Evolutionary conservation across 1,140 invertebrate genomes (phyloP), one percentile per base, ranked within the genome.

Genomic region (Mercenaria mercenaria): DNA sequence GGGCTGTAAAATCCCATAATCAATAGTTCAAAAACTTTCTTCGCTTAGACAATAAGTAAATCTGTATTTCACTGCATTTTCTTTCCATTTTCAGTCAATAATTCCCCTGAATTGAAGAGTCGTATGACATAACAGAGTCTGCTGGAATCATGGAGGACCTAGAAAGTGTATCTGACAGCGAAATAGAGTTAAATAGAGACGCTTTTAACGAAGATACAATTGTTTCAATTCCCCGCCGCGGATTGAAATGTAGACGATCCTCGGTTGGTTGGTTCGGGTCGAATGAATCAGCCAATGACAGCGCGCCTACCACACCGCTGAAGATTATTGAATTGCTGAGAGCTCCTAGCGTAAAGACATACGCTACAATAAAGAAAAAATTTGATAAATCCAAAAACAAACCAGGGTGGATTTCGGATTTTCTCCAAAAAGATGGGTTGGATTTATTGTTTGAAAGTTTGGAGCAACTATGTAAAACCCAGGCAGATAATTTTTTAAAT

Each of bases 401-500:
- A 56, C 87, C 87, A 43, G 87, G 69, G 10, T 89, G 87, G 87
- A 81, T 89, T 81, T 82, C 76, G 47, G 64, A 89, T 26, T 89
- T 89, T 89, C 61, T 89, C n/a, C 39, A 89, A 59, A 81, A 89
- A 13, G 87, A 89, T 82, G 87, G 87, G n/a, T 89, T 89, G 79
- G 87, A 89, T 52, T 81, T 89, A 81, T 43, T 89, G 32, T 89
- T 89, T 52, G 87, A 89, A 34, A 89, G 87, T 89, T 82, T 89
- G 87, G 79, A 89, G 47, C 87, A 89, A 52, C 59, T 89, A 72
- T 89, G 87, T 89, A 89, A 52, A 39, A 23, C 11, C 15, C 61
- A 41, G 56, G 41, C 61, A 20, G 37, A 41, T 64, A 56, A 81
- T 76, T 89, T 89, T 59, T 32, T 89, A 72, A 89, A 82, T 89